Conservation (phyloP, 2,113 vertebrate genomes). For the Rynchops niger region DNA sequence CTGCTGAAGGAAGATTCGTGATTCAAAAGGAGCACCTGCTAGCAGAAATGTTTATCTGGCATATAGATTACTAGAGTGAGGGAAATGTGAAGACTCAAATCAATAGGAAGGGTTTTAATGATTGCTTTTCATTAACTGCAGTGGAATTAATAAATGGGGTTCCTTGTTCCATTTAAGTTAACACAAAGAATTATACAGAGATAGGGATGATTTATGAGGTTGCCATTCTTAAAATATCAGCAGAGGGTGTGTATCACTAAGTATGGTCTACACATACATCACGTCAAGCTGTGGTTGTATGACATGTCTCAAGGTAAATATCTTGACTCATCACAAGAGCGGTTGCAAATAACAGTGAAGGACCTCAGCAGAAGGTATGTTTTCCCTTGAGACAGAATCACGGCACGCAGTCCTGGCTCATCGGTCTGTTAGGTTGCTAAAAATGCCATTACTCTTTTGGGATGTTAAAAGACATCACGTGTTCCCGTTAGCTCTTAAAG, state of each 20-base stretch:
- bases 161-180: background rate
- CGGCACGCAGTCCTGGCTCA: background rate
- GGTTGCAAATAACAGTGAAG: background rate
- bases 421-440: background rate
- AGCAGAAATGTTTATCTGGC: background rate
- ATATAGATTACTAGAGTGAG: background rate
- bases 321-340: background rate
- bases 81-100: background rate
- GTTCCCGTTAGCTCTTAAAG: background rate
- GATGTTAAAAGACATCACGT: background rate
- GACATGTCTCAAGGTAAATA: background rate
- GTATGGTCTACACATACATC: background rate
- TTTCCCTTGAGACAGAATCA: background rate
- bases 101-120: background rate
- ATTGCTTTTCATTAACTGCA: constrained; percentile 31
- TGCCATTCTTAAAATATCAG: constrained; percentile 6
- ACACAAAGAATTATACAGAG: background rate
- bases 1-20: background rate
- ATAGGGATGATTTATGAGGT: background rate
- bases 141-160: background rate
- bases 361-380: background rate
- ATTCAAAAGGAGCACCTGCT: background rate
- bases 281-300: background rate
- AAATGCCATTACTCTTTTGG: background rate
- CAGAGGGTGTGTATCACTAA: background rate